Conservation (phyloP, 1,140 invertebrate genomes). For the Mylabris phalerata region DNA sequence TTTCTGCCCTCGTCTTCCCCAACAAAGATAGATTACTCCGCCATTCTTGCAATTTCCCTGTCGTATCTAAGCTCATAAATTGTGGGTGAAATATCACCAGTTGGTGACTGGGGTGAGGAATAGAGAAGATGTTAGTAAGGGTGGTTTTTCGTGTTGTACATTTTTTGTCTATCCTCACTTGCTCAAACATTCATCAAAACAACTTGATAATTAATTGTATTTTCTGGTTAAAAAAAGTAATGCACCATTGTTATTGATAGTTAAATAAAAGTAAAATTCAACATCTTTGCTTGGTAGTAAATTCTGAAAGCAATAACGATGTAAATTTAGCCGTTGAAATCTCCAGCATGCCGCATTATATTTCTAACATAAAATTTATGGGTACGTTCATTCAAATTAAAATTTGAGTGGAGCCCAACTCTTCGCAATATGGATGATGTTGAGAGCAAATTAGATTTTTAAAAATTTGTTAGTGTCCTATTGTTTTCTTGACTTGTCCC, state of each 20-base stretch:
- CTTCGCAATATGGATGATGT: conserved; percentile 22
- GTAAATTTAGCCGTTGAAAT: conserved; percentile 33
- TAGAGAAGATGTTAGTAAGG: conserved; percentile 22
- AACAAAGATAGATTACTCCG: conserved; percentile 45
- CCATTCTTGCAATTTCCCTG: conserved; percentile 50
- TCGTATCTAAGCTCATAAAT: conserved; percentile 48
- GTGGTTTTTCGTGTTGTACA: neutral
- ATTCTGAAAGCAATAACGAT: conserved; percentile 31
- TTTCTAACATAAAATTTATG: conserved; percentile 32
- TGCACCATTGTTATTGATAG: too few relatives aligned
- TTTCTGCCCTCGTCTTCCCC: conserved; percentile 39
- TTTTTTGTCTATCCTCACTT: too few relatives aligned
- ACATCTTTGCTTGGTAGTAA: conserved; percentile 8
- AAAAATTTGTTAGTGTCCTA: conserved; percentile 23
- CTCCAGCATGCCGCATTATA: conserved; percentile 30
- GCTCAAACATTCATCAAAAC: too few relatives aligned
- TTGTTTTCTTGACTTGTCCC: neutral
- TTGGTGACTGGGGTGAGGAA: conserved; percentile 36
- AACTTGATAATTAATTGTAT: too few relatives aligned
- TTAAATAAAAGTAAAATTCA: neutral
- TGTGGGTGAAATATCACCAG: conserved; percentile 43
- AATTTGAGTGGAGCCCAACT: conserved; percentile 33
- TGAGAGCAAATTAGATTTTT: conserved; percentile 27
- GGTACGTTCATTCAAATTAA: conserved; percentile 34
- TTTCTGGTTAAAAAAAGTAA: too few relatives aligned